Evolutionary conservation across 1,140 invertebrate genomes (phyloP), one percentile per base, ranked within the genome.

Genomic region (Nymphalis io): DNA sequence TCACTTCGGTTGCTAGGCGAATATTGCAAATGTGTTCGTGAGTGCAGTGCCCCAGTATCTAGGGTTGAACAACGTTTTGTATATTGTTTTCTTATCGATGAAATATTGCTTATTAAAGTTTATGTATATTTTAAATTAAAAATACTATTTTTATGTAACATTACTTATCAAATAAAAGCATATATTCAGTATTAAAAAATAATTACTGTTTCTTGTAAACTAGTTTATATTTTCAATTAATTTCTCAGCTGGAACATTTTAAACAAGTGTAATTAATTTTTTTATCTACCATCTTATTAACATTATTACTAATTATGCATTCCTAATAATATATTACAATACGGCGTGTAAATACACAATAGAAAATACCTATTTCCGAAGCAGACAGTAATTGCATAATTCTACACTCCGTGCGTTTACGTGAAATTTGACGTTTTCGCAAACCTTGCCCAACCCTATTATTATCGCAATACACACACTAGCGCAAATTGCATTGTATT

Each of bases 1-100:
- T 87, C 87, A 84, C 83, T 85, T 87, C 73, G 68, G 87, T 89
- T 88, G 83, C 87, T 85, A 89, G 76, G 84, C 83, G 83, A 80
- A 73, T n/a, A 55, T 48, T 81, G 68, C 60, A 68, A 27, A 38
- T 82, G 83, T 83, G 79, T 80, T 78, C 11, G 81, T 83, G 85
- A 83, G 83, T 83, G 82, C 83, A 87, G 23, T 39, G 59, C 44
- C 79, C 82, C 77, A 73, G 60, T 65, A 23, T 27, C 21, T 79
- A 85, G 82, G 62, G 82, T 60, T 79, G 68, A 66, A 71, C 75
- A 73, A 55, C 23, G 20, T 2, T 51, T 16, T 27, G 10, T 13
- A 55, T 13, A n/a, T 27, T 55, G 8, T 23, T 27, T 27, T 12
- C 21, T 3, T 69, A 72, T 72, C 62, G 65, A 68, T 60, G 42